Evolutionary conservation across 2,113 vertebrate species (phyloP).

Genomic region (Halcyon malimbica): DNA sequence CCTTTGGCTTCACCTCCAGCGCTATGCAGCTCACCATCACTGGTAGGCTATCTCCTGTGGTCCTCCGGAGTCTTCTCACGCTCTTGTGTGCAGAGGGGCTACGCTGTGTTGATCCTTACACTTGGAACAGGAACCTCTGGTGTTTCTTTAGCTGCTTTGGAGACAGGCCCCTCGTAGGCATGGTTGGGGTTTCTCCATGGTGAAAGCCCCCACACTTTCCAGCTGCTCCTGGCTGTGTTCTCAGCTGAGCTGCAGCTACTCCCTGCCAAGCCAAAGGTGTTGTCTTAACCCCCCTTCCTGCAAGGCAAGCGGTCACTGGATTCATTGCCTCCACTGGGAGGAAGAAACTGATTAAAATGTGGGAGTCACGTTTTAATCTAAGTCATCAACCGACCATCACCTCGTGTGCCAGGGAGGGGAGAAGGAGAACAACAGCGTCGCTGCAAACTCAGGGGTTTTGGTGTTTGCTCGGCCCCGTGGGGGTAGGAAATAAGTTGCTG

Average conservation of each 20-base stretch:
- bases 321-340: neutral
- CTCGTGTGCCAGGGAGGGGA: fast-evolving
- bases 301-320: neutral
- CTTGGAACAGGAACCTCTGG: neutral
- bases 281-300: neutral
- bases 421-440: neutral
- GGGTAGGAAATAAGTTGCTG: neutral
- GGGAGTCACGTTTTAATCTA: too few relatives aligned
- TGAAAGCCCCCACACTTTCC: neutral
- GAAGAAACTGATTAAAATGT: neutral
- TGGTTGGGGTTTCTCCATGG: fast-evolving
- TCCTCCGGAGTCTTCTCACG: neutral
- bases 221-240: neutral
- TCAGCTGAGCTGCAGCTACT: neutral
- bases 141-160: neutral
- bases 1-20: slow-evolving; percentile 70
- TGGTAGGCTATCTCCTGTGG: neutral
- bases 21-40: slow-evolving; percentile 73
- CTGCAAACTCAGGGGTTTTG: neutral
- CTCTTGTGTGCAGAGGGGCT: fast-evolving
- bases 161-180: neutral
- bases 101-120: too few relatives aligned
- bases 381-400: neutral
- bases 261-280: neutral
- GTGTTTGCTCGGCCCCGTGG: neutral